Percentiles rank a stretch among this genome's conserved stretches.
phyloP scores from a whole-genome alignment of 2,888 invertebrate genomes.

The Amaurobius ferox region DNA sequence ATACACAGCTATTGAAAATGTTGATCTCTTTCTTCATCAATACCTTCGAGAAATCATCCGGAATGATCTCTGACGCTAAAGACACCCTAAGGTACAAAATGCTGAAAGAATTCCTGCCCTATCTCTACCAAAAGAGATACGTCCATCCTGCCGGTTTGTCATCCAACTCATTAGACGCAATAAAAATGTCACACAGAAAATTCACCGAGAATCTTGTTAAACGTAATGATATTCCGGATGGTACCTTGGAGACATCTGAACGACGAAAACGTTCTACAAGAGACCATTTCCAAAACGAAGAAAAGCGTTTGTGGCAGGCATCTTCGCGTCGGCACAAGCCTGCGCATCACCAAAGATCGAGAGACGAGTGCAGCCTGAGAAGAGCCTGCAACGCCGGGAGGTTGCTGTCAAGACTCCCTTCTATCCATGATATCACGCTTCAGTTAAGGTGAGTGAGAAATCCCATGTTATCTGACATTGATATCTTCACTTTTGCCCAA shows the following conservation, averaged over 20 bases:
- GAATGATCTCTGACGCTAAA: not conserved
- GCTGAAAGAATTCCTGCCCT: constrained; percentile 2
- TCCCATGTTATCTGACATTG: not conserved
- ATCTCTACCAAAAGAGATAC: not conserved
- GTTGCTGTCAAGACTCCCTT: constrained; percentile 55
- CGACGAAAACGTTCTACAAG: constrained; percentile 27
- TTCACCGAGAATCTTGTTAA: not conserved
- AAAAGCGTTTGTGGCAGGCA: constrained; percentile 44
- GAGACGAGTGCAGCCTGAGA: constrained; percentile 41
- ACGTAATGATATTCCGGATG: not conserved
- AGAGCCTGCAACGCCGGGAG: constrained; percentile 62
- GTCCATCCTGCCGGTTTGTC: not conserved
- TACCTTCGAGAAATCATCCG: not conserved
- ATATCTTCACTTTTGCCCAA: not conserved
- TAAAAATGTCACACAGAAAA: not conserved
- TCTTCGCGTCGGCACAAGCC: not conserved
- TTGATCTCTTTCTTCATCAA: not conserved
- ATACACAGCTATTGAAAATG: not conserved
- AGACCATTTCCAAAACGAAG: not conserved
- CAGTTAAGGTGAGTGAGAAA: constrained; percentile 50
- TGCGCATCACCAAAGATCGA: constrained; percentile 10
- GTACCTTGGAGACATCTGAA: not conserved
- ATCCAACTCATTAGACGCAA: not conserved
- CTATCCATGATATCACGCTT: constrained; percentile 51
- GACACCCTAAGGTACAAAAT: not conserved